A percentile compares a stretch with the other conserved stretches of the same genome.
phyloP scores from a whole-genome alignment of 2,113 vertebrate species.

The Notothenia rossii region DNA sequence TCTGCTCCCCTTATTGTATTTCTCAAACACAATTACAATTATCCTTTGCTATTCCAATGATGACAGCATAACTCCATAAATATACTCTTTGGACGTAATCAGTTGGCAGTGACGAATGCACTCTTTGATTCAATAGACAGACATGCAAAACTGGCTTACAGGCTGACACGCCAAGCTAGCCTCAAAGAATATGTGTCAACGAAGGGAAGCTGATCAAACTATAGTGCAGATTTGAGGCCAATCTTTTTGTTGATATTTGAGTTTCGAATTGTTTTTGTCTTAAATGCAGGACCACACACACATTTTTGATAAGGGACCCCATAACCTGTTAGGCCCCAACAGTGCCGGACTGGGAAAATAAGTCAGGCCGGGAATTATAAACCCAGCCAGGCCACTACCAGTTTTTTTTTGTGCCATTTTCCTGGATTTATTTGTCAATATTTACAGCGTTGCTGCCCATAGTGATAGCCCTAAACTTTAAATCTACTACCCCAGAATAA shows the following conservation, averaged over 20 bases:
- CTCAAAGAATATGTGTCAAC: not conserved
- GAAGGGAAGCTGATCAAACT: not conserved
- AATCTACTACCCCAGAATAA: too few relatives aligned
- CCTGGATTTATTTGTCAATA: too few relatives aligned
- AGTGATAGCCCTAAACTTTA: too few relatives aligned
- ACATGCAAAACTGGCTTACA: not conserved
- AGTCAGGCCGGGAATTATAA: too few relatives aligned
- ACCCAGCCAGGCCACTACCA: too few relatives aligned
- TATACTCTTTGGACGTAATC: not conserved
- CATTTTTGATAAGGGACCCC: not conserved
- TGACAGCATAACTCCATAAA: not conserved
- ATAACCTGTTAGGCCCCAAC: too few relatives aligned
- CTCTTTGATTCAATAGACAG: not conserved
- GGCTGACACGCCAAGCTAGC: not conserved
- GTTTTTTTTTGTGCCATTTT: too few relatives aligned
- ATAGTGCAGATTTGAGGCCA: not conserved
- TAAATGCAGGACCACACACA: not conserved
- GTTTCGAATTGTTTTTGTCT: not conserved
- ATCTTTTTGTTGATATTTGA: not conserved
- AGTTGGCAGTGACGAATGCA: not conserved
- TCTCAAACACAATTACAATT: not conserved
- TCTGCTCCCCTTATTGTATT: not conserved
- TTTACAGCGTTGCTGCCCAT: too few relatives aligned
- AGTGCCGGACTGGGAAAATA: too few relatives aligned
- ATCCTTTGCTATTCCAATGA: not conserved